Evolutionary conservation across 2,797 vertebrate species (phyloP), one percentile per base, ranked within the genome.

Genomic region (Nyctibius grandis): DNA sequence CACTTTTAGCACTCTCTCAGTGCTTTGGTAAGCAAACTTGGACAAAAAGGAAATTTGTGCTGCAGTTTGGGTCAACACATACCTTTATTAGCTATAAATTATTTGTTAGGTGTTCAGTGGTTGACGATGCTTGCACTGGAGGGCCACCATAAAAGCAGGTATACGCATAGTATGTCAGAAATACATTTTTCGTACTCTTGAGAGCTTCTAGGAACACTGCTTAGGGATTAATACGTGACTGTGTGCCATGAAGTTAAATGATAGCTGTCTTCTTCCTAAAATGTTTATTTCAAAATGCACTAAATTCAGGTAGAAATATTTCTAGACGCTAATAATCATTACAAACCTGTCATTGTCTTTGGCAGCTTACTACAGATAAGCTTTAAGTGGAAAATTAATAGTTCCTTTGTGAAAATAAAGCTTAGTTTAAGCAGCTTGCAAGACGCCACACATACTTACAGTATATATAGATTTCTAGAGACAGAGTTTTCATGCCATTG

Each of bases 71-170:
- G 40, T 94, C 69, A 82, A 15, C 56, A 11, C 38, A 28, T 54
- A 45, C 64, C 50, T 89, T 82, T 88, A 84, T 56, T 86, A 65
- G 33, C 83, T 26, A 50, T 91, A 90, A 88, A 91, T 95, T 36
- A 80, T 83, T 83, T 68, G 63, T 76, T 77, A 57, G 51, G 13
- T 56, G 7, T 36, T 80, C 51, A 6, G 75, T 76, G 72, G 14
- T 77, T 96, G 95, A 76, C 0, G 10, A 17, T 2, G 28, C 70
- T 82, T 79, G 81, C n/a, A n/a, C 75, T 80, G 17, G 2, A 74
- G 80, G 47, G 48, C 63, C 59, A 23, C 48, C 40, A 56, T 89
- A 87, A 92, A 92, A 70, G 51, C 77, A 79, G 42, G 80, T 94
- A 54, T n/a, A 63, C 56, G 56, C 42, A 7, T 1, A 64, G 31